Evolutionary conservation across 2,113 vertebrate species (phyloP).

Genomic region (Tetrao urogallus): DNA sequence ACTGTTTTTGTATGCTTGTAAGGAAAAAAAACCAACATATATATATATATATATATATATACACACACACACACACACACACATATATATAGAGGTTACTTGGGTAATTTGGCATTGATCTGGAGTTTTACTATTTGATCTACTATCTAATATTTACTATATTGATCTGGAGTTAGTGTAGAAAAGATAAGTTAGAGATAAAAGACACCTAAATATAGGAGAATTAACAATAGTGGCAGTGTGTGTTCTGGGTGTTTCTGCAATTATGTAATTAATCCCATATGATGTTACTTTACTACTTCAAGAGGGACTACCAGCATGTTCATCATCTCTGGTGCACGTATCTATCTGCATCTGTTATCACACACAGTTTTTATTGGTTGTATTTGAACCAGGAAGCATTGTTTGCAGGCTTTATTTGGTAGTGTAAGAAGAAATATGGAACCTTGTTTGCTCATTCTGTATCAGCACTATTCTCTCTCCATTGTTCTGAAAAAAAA

Average conservation of each 20-base stretch:
- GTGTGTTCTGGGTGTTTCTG: neutral
- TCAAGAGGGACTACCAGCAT: neutral
- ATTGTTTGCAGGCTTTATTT: neutral
- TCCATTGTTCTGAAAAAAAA: neutral
- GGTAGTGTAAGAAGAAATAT: neutral
- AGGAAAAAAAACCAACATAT: no score
- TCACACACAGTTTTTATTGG: neutral
- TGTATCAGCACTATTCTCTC: neutral
- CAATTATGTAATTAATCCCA: neutral
- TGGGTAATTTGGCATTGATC: no score
- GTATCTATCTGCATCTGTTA: rapidly evolving
- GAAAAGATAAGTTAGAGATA: neutral
- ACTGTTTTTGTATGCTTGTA: neutral
- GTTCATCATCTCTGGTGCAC: rapidly evolving
- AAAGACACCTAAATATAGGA: rapidly evolving
- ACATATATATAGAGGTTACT: no score
- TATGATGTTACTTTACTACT: neutral
- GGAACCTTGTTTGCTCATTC: neutral
- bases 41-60: neutral
- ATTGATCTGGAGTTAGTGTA: neutral
- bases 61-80: no score
- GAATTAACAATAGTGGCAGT: neutral
- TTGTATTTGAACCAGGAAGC: neutral
- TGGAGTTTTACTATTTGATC: no score
- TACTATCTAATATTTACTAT: no score